phyloP scores from a whole-genome alignment of 2,797 vertebrate species.

The Acropternis orthonyx region DNA sequence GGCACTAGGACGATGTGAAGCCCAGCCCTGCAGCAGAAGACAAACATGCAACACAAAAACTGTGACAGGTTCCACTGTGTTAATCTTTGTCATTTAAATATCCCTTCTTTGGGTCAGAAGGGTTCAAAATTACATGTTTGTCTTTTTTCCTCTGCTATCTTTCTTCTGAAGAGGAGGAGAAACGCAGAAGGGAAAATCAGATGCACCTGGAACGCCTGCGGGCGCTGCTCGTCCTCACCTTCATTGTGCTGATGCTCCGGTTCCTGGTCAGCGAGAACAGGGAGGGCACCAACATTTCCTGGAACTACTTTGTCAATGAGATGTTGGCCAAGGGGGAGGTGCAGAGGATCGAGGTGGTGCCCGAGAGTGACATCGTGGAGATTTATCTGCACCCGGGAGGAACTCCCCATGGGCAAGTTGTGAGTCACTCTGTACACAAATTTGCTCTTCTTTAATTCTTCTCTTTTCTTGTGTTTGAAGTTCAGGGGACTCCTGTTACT shows the following conservation, averaged over 20 bases:
- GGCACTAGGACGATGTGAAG: neutral
- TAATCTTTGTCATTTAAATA: neutral
- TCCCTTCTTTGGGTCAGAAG: neutral
- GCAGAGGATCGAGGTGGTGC: constrained; percentile 89
- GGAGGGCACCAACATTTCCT: constrained; percentile 88
- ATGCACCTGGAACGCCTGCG: constrained; percentile 89
- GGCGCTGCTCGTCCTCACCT: constrained; percentile 80
- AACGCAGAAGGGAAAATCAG: constrained; percentile 86
- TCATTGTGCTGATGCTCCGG: constrained; percentile 77
- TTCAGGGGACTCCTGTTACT: neutral
- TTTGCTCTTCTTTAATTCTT: neutral
- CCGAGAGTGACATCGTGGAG: constrained; percentile 91
- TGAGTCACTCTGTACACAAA: constrained; percentile 67
- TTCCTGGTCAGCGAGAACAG: constrained; percentile 76
- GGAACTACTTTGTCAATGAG: constrained; percentile 95
- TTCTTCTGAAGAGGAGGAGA: constrained; percentile 83
- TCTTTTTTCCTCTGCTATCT: neutral
- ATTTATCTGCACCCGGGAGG: constrained; percentile 91
- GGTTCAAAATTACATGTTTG: neutral
- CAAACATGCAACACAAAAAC: neutral
- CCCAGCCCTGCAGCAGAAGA: neutral
- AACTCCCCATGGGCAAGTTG: constrained; percentile 89
- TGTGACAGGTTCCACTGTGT: accelerated
- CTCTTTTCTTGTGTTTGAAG: neutral
- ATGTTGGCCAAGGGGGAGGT: constrained; percentile 98